These are phyloP conservation scores for Pseudanteris insignis DNA, from an alignment of 2,888 invertebrate species.

Conservation along the genomic window DNA sequence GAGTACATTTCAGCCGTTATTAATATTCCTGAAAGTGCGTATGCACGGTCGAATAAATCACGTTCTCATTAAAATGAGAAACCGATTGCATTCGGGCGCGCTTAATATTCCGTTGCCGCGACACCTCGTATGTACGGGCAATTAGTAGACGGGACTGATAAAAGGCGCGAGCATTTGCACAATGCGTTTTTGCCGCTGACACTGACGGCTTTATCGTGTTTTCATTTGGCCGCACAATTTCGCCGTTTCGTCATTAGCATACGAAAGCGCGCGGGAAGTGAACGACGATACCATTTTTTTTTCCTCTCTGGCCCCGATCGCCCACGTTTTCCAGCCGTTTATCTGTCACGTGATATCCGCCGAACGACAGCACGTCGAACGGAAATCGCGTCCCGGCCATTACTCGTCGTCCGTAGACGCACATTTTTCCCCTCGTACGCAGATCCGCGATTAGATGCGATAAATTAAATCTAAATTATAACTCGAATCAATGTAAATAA, in stretches of 20 bases:
- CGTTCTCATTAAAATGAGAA: constrained; percentile 31
- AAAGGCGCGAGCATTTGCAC: constrained; percentile 19
- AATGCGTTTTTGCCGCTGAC: constrained; percentile 11
- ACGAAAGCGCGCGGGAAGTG: constrained; percentile 28
- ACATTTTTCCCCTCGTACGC: no score
- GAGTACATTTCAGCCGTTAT: no score
- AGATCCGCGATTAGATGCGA: no score
- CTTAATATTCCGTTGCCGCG: constrained; percentile 20
- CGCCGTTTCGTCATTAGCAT: constrained; percentile 19
- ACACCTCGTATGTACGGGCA: constrained; percentile 23
- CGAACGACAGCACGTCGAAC: background rate
- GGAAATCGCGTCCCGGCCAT: background rate
- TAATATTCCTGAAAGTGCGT: constrained; percentile 16
- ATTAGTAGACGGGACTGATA: constrained; percentile 24
- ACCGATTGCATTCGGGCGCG: constrained; percentile 16
- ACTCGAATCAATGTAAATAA: no score
- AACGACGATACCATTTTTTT: constrained; percentile 23
- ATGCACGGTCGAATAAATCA: constrained; percentile 29
- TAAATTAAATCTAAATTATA: no score
- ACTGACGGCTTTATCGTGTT: constrained; percentile 19
- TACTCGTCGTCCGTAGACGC: no score
- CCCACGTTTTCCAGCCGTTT: constrained; percentile 19
- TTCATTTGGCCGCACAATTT: constrained; percentile 19
- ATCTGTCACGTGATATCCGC: constrained; percentile 20
- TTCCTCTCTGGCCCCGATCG: constrained; percentile 6